Base-by-base conservation (phyloP, 1,140 invertebrate species). In the Calephelis nemesis region DNA sequence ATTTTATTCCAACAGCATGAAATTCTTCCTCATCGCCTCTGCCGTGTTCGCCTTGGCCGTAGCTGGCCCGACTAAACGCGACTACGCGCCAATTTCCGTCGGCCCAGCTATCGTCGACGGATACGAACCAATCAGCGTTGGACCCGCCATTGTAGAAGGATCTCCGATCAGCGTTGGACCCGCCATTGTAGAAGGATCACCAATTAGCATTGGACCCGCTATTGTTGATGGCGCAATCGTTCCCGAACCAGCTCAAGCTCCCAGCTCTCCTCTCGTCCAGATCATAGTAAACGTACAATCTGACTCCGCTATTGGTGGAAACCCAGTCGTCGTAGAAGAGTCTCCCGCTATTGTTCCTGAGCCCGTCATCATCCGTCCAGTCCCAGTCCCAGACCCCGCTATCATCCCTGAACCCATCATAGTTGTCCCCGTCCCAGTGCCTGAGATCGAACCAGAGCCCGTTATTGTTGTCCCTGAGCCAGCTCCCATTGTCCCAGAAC, bases 1-100 rank as follows among this genome's bases (percentile, higher is more conserved):
- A 12, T 65, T 49, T 52, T 50, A 65, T 68, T n/a, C 54, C 74
- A 67, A 74, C 67, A 80, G 58, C n/a, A 73, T 82, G 79, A 76
- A 76, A 77, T 75, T 78, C 69, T 52, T 67, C 8, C 62, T 79
- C 13, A 48, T 76, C 39, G 62, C 70, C 50, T 60, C 75, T 62
- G 75, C 81, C 60, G 49, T 82, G 45, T 67, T 82, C 49, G 76
- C 78, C 60, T 73, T 81, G 64, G 81, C 76, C 58, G 81, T 79
- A 68, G 82, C 77, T 50, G 78, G 65, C 40, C 65, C 65, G 8
- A 54, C 50, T 3, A 60, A 40, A 45, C 65, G 65, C 65, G 45
- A 66, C 42, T 19, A 47, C 6, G 12, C 10, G 13, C n/a, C 50
- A 40, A 52, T 45, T 40, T 7, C 40, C 13, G 13, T 66, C n/a